These are phyloP conservation scores for Mylabris sibirica DNA, from an alignment of 2,888 invertebrate genomes.

Conservation along the genomic window DNA sequence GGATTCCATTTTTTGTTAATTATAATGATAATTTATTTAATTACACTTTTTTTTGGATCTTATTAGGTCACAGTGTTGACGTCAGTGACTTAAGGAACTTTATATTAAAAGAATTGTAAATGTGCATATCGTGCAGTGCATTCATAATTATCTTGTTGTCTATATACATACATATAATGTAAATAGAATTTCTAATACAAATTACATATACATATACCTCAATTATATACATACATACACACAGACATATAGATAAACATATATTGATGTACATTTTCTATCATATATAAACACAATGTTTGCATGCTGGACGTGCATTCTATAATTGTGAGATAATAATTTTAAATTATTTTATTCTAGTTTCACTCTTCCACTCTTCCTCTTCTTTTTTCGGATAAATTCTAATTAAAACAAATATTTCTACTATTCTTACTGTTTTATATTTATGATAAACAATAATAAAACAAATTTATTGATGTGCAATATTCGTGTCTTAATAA, in stretches of 20 bases:
- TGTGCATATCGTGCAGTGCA: slow-evolving; percentile 45
- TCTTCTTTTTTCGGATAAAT: slow-evolving; percentile 46
- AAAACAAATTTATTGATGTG: slow-evolving; percentile 38
- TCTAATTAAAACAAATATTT: slow-evolving; percentile 37
- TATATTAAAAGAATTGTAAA: slow-evolving; percentile 54
- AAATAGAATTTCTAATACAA: slow-evolving; percentile 10
- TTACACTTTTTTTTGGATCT: slow-evolving; percentile 35
- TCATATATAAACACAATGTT: slow-evolving; percentile 27
- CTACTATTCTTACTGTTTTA: slow-evolving; percentile 51
- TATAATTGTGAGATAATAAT: slow-evolving; percentile 39
- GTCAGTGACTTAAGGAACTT: slow-evolving; percentile 55
- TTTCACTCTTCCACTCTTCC: background rate
- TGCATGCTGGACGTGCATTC: slow-evolving; percentile 58
- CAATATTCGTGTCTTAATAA: slow-evolving; percentile 33
- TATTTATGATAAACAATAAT: slow-evolving; percentile 37
- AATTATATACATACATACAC: slow-evolving; percentile 41
- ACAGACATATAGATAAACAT: slow-evolving; percentile 32
- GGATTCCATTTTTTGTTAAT: slow-evolving; percentile 33
- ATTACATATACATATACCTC: slow-evolving; percentile 20
- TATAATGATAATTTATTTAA: slow-evolving; percentile 16
- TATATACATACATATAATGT: slow-evolving; percentile 23
- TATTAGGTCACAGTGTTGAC: slow-evolving; percentile 57
- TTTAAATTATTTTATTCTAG: slow-evolving; percentile 49
- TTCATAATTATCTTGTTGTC: slow-evolving; percentile 20
- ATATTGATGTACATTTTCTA: slow-evolving; percentile 44